phyloP scores from a whole-genome alignment of 2,797 vertebrate genomes.

The Apogon talboti region DNA sequence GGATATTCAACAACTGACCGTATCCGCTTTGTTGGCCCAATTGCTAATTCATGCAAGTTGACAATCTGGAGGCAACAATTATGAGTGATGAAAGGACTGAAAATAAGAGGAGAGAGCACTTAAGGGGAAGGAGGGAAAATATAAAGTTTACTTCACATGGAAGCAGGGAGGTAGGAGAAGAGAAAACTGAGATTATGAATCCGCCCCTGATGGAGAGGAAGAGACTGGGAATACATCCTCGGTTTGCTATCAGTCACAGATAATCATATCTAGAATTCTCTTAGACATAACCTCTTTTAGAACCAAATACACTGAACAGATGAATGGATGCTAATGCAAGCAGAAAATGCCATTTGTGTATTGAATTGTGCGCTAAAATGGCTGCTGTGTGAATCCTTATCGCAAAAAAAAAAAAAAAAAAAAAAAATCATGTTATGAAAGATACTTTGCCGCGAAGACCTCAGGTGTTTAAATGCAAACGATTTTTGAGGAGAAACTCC shows the following conservation, averaged over 20 bases:
- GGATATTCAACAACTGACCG: slow-evolving; percentile 77
- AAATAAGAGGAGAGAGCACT: slow-evolving; percentile 67
- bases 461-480: slow-evolving; percentile 51
- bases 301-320: slow-evolving; percentile 56
- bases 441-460: slow-evolving; percentile 24
- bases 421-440: slow-evolving; percentile 49
- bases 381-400: slow-evolving; percentile 35
- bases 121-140: slow-evolving; percentile 44
- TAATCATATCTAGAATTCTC: slow-evolving; percentile 16
- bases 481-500: slow-evolving; percentile 20
- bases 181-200: slow-evolving; percentile 15
- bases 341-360: slow-evolving; percentile 67
- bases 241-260: slow-evolving; percentile 20
- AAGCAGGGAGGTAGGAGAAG: slow-evolving; percentile 37
- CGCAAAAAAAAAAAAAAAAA: slow-evolving; percentile 32
- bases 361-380: slow-evolving; percentile 58
- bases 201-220: slow-evolving; percentile 18
- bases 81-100: slow-evolving; percentile 72
- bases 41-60: slow-evolving; percentile 86
- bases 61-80: slow-evolving; percentile 83
- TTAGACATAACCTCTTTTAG: slow-evolving; percentile 34
- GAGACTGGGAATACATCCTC: slow-evolving; percentile 24
- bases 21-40: slow-evolving; percentile 76
- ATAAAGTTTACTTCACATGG: slow-evolving; percentile 50
- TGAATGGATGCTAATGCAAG: slow-evolving; percentile 54